phyloP scores from a whole-genome alignment of 2,113 vertebrate genomes.

The Poecile atricapillus region DNA sequence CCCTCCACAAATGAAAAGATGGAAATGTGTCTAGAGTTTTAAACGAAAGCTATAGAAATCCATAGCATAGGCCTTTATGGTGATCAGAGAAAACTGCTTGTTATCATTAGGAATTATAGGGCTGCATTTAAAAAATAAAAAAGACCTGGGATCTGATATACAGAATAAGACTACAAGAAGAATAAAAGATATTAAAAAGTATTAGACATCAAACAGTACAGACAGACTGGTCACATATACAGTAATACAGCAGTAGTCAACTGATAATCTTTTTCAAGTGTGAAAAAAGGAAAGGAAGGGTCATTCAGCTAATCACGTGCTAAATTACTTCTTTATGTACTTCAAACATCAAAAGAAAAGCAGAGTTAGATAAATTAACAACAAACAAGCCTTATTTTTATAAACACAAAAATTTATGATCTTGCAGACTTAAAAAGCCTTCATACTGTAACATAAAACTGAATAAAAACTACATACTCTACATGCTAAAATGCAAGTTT shows the following conservation, averaged over 20 bases:
- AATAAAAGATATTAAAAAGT: not conserved
- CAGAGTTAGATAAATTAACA: not conserved
- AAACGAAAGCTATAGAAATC: not conserved
- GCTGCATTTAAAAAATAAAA: not conserved
- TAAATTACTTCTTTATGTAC: not conserved
- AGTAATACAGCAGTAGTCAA: not conserved
- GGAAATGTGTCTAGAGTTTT: not conserved
- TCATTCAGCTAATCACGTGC: not conserved
- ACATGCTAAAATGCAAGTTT: not conserved
- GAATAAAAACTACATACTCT: not conserved
- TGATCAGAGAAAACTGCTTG: not conserved
- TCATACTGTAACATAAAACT: not conserved
- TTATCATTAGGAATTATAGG: not conserved
- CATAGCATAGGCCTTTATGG: not conserved
- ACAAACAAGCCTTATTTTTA: not conserved
- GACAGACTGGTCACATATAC: not conserved
- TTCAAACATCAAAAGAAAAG: not conserved
- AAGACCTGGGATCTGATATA: not conserved
- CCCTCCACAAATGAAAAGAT: not conserved
- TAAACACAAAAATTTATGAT: not conserved
- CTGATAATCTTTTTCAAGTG: not conserved
- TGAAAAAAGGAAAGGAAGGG: not conserved
- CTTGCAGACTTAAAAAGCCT: not conserved
- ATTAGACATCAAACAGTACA: not conserved
- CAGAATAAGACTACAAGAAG: not conserved